These are phyloP conservation scores for Rousettus leschenaultii DNA, from an alignment of 2,113 vertebrate genomes.

Conservation along the genomic window DNA sequence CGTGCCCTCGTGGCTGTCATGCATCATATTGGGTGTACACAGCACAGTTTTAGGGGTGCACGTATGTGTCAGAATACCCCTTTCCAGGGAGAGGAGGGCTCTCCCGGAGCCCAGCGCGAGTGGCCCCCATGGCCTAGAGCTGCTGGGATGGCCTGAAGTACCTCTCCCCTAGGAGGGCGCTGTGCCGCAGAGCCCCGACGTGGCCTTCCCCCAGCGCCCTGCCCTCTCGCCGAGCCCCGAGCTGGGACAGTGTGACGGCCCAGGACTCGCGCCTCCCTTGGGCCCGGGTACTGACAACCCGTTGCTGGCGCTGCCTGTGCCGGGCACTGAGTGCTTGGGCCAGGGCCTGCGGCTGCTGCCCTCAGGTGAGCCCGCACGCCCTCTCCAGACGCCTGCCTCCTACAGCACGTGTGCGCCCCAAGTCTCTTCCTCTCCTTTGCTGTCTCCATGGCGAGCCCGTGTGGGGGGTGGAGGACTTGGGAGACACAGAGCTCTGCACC, in stretches of 20 bases:
- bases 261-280: constrained; percentile 72
- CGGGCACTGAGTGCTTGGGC: constrained; percentile 77
- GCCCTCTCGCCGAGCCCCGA: constrained; percentile 90
- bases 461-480: too few species aligned
- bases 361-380: constrained; percentile 85
- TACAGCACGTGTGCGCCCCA: too few species aligned
- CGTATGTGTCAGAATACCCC: background rate
- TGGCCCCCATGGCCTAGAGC: background rate
- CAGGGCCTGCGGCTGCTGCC: constrained; percentile 89
- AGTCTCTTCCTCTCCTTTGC: too few species aligned
- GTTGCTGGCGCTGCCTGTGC: constrained; percentile 85
- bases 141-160: rapidly evolving
- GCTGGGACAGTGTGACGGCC: constrained; percentile 84
- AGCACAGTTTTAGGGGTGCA: rapidly evolving
- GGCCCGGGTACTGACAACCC: constrained; percentile 83
- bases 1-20: background rate
- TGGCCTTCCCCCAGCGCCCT: constrained; percentile 85
- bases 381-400: background rate
- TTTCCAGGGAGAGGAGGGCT: background rate
- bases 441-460: too few species aligned
- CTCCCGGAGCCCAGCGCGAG: background rate
- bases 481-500: background rate
- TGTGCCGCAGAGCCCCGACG: constrained; percentile 81
- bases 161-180: constrained; percentile 86
- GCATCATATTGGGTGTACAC: rapidly evolving